A percentile compares a stretch with the other conserved stretches of the same genome.
These are phyloP conservation scores for Nesospiza acunhae DNA, from an alignment of 2,113 vertebrate species.

Conservation along the genomic window DNA sequence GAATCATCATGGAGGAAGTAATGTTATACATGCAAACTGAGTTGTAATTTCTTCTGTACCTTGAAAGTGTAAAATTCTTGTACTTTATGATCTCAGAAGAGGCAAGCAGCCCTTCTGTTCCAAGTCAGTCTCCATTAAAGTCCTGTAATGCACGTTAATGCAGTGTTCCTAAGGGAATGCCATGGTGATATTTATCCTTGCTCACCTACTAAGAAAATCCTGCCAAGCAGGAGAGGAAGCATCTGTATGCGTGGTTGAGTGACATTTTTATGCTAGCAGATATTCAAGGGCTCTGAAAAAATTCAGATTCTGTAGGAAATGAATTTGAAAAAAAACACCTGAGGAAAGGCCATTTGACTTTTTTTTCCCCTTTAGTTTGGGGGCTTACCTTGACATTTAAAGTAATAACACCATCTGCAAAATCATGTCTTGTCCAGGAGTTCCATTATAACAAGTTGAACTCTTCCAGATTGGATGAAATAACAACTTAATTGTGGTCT, in stretches of 20 bases:
- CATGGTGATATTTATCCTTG: conserved; percentile 56
- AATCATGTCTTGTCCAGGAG: not conserved
- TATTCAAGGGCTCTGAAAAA: not conserved
- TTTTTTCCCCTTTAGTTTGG: not conserved
- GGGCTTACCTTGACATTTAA: conserved; percentile 27
- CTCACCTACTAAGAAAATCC: not conserved
- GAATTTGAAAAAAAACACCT: not conserved
- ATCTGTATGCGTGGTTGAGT: conserved; percentile 22
- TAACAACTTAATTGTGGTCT: conserved; percentile 18
- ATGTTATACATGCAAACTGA: not conserved
- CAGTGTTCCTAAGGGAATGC: conserved; percentile 20
- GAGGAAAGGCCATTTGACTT: not conserved
- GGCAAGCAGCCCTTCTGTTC: not conserved
- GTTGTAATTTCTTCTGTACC: not conserved
- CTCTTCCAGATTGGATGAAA: not conserved
- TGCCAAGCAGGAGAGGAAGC: conserved; percentile 38
- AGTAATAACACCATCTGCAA: conserved; percentile 8
- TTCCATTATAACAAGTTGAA: not conserved
- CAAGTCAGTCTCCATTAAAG: not conserved
- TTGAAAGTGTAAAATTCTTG: not conserved
- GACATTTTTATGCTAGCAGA: conserved; percentile 20
- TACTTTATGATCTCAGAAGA: not conserved
- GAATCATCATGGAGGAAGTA: not conserved
- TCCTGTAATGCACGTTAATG: not conserved
- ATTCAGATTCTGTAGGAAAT: conserved; percentile 6